phyloP scores from a whole-genome alignment of 2,113 vertebrate genomes.

The Acrocephalus kingi region DNA sequence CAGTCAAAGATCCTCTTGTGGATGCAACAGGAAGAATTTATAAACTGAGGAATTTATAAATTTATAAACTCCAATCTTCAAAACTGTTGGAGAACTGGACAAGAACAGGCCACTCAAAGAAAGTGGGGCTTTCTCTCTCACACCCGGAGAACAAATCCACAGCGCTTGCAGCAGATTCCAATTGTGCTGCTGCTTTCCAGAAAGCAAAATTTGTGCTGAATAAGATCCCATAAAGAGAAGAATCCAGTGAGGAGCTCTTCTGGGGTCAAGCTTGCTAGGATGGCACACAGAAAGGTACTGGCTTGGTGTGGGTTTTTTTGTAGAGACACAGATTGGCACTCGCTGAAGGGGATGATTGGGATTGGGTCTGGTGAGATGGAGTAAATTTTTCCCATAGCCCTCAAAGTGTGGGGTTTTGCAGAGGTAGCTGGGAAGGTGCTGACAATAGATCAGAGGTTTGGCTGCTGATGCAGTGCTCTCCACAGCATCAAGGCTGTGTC shows the following conservation, averaged over 20 bases:
- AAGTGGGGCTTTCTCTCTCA: accelerated
- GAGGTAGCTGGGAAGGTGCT: not conserved
- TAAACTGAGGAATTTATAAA: not conserved
- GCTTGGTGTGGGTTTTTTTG: not conserved
- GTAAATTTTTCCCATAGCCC: not conserved
- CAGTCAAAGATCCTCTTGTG: not conserved
- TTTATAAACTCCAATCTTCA: not conserved
- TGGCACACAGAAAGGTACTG: not conserved
- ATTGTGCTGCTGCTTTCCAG: not conserved
- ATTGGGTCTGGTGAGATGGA: not conserved
- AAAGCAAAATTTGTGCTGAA: not conserved
- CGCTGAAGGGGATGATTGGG: not conserved
- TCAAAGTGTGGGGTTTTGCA: not conserved
- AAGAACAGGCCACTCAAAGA: not conserved
- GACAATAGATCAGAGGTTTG: not conserved
- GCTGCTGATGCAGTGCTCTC: not conserved
- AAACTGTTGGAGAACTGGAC: not conserved
- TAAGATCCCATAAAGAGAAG: not conserved
- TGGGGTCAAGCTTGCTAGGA: not conserved
- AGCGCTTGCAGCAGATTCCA: not conserved
- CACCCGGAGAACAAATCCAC: not conserved
- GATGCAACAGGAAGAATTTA: not conserved
- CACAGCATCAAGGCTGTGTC: not conserved
- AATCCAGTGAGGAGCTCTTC: not conserved
- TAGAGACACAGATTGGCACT: not conserved